Base-by-base conservation (phyloP, 2,113 vertebrate genomes). In the Aegypius monachus region DNA sequence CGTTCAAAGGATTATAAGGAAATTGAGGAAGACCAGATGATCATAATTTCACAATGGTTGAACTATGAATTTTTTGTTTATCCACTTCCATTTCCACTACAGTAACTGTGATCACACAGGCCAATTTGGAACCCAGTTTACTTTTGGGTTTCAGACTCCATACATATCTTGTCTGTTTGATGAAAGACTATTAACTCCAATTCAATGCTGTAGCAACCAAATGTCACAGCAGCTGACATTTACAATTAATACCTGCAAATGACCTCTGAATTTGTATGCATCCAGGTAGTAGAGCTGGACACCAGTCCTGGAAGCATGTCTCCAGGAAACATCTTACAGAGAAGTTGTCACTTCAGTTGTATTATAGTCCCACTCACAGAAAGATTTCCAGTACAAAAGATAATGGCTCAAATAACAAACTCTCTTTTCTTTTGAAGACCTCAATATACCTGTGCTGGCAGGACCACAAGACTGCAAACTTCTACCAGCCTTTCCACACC, bases 11-110 rank as follows among this genome's bases (percentile, higher is more conserved):
- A 52, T 70, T 80, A 19, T 40, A 38, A 38, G n/a, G 73, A 85
- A 93, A 95, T 92, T 43, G 78, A 80, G 81, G 45, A 92, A 81
- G 32, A 95, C 23, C 34, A 82, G 77, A 61, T 34, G 10, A 66
- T 82, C 40, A 29, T 78, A 79, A 58, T 94, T 85, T 93, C 68
- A 40, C 59, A 78, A 14, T 63, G 40, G 14, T 9, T 61, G 31
- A 93, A 53, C 48, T 61, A 26, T 34, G 36, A n/a, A 5, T 29
- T 25, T 62, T 52, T 91, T 68, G 31, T 63, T 74, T 65, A n/a
- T 13, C 32, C 22, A n/a, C 27, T 88, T 95, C 40, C 13, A 72
- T 95, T 92, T 96, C n/a, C 34, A 81, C 32, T 32, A 53, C 29
- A 47, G 14, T 61, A 65, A 71, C 62, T 66, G 50, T 45, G 45